Evolutionary conservation across 2,888 invertebrate genomes (phyloP), one percentile per base, ranked within the genome.

Genomic region (Yponomeuta plumbellus): DNA sequence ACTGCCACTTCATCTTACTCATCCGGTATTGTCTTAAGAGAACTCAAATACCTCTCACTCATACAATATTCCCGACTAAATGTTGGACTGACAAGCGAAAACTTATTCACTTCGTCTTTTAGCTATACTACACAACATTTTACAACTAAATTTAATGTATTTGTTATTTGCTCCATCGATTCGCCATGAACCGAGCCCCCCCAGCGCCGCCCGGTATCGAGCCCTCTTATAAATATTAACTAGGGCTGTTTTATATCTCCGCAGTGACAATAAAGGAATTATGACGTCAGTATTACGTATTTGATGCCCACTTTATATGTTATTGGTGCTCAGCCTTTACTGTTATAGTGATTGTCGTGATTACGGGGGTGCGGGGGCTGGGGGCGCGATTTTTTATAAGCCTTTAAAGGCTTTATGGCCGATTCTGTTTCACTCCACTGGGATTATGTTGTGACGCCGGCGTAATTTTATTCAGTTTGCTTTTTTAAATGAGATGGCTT

Each of bases 241-340:
- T 76, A 75, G 74, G 21, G 3, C 39, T 39, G 39, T 59, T 71
- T 65, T 59, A 59, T 74, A 73, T 71, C 70, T 72, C 71, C 68
- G 56, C 68, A 73, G 77, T 74, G 71, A 75, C 80, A 79, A 83
- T 85, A 83, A 80, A 82, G 78, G 77, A 83, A 81, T 83, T 80
- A 83, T 84, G 81, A 83, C 81, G 81, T 80, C 76, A 70, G 70
- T 69, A 78, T 79, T 77, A 78, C 70, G 70, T 74, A 70, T 80
- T 78, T 77, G 82, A 80, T 76, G 71, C 59, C 66, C 34, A 34
- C 65, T 65, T 64, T 66, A 67, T 71, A 71, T 69, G 71, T 76
- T 79, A 81, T 75, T 78, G 76, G 73, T 68, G 75, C 68, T 75
- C 74, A 72, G 68, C 73, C 72, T 76, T 77, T 76, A 78, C 69